Evolutionary conservation across 2,888 invertebrate genomes (phyloP), one percentile per base, ranked within the genome.

Genomic region (Rhopalosiphum nymphaeae): DNA sequence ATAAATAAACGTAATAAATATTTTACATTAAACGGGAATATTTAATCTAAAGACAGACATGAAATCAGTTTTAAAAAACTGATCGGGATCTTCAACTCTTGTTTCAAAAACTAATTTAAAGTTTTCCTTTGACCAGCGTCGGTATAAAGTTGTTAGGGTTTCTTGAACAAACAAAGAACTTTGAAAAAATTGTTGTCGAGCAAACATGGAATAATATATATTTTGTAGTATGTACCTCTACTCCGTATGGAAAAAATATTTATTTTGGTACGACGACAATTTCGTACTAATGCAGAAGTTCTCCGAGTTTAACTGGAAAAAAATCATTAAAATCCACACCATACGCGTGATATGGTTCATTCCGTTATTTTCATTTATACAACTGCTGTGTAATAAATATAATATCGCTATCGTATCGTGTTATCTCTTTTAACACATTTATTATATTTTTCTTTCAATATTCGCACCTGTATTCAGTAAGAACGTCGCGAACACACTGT

Each of bases 101-200:
- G 91, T 91, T 91, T 57, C 53, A 36, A 91, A 91, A 91, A 91
- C 85, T 85, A 91, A 91, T 91, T 91, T 91, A 91, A 91, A 91
- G 91, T 91, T 91, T 91, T 56, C 91, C 44, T 56, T 91, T 91
- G 91, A 91, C 91, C 84, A 84, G 84, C 49, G n/a, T 85, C 25
- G 53, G 53, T 21, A 86, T 46, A 53, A 91, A 84, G 53, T 84
- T 61, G 36, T 84, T 91, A 26, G 42, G 49, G 78, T 53, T 42
- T 89, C 16, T 90, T n/a, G 3, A 36, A 11, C 16, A 53, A 57
- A 57, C 42, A 89, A 89, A 57, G 26, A 84, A 91, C 84, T 91
- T 84, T 42, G 26, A 16, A 53, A 49, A 56, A 16, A n/a, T 67
- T 90, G 21, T 88, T 53, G n/a, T 53, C 46, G 1, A 86, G 46